Conservation (phyloP, 2,797 vertebrate species). For the Protonibea diacanthus region DNA sequence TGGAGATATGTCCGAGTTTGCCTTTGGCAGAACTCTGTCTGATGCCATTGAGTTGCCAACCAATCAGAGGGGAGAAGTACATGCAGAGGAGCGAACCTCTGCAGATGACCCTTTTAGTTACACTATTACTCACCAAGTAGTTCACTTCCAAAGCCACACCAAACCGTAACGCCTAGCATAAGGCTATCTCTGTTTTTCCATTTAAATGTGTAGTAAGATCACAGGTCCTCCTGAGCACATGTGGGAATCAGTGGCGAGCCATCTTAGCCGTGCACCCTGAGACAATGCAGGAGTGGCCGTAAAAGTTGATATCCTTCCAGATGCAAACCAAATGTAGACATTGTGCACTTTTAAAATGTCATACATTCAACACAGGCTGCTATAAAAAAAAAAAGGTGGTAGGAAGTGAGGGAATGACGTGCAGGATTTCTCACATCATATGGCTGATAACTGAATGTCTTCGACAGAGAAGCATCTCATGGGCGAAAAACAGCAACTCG, state of each 20-base stretch:
- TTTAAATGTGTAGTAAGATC: constrained; percentile 61
- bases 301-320: constrained; percentile 73
- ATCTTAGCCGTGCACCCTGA: constrained; percentile 47
- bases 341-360: constrained; percentile 58
- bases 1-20: not conserved
- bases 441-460: constrained; percentile 21
- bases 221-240: constrained; percentile 59
- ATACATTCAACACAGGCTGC: constrained; percentile 47
- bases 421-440: constrained; percentile 30
- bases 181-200: constrained; percentile 50
- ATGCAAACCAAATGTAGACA: constrained; percentile 76
- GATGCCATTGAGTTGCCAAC: not conserved
- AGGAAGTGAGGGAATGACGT: constrained; percentile 21
- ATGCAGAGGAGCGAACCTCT: constrained; percentile 15
- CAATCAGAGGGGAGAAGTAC: not conserved
- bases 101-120: constrained; percentile 7
- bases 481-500: constrained; percentile 17
- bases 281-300: constrained; percentile 60
- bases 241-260: constrained; percentile 41
- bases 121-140: constrained; percentile 15
- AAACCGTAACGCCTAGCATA: constrained; percentile 33
- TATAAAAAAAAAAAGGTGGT: constrained; percentile 44
- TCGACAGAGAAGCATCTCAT: constrained; percentile 26
- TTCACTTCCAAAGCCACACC: constrained; percentile 6
- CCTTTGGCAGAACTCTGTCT: not conserved